A percentile compares a stretch with the other conserved stretches of the same genome.
Conservation (phyloP, 1,140 invertebrate genomes). For the Asobara japonica region DNA sequence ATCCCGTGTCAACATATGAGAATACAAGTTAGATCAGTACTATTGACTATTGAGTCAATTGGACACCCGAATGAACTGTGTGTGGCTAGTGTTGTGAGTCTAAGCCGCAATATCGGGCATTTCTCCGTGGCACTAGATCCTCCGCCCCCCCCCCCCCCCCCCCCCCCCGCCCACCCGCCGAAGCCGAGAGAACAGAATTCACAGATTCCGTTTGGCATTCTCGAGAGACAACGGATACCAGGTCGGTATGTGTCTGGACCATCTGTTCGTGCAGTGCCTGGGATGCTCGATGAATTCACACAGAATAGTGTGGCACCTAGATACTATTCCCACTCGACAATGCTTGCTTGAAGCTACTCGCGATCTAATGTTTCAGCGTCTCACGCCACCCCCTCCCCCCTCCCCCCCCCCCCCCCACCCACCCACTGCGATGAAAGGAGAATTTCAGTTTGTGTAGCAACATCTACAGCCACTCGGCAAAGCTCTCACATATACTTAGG, state of each 20-base stretch:
- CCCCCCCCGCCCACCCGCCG: too few species aligned
- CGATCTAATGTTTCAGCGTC: slow-evolving; percentile 1
- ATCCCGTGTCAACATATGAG: background rate
- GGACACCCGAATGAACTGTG: background rate
- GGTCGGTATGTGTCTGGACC: slow-evolving; percentile 32
- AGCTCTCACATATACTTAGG: background rate
- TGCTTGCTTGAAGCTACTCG: slow-evolving; percentile 12
- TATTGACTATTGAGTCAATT: background rate
- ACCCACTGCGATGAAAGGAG: background rate
- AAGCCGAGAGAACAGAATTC: slow-evolving; percentile 42
- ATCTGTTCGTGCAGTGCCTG: slow-evolving; percentile 22
- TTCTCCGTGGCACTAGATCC: slow-evolving; percentile 20
- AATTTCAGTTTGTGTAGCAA: background rate
- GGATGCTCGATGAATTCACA: slow-evolving; percentile 15
- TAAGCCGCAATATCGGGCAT: slow-evolving; percentile 28
- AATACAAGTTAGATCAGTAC: background rate
- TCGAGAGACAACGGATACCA: slow-evolving; percentile 46
- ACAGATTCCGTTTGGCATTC: slow-evolving; percentile 53
- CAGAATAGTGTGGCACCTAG: background rate
- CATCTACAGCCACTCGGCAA: background rate
- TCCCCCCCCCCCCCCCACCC: too few species aligned
- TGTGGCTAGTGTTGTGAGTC: background rate
- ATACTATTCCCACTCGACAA: slow-evolving; percentile 12
- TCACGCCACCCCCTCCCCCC: background rate
- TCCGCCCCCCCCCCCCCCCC: too few species aligned